Conservation (phyloP, 2,888 invertebrate genomes). For the Plagodis pulveraria region DNA sequence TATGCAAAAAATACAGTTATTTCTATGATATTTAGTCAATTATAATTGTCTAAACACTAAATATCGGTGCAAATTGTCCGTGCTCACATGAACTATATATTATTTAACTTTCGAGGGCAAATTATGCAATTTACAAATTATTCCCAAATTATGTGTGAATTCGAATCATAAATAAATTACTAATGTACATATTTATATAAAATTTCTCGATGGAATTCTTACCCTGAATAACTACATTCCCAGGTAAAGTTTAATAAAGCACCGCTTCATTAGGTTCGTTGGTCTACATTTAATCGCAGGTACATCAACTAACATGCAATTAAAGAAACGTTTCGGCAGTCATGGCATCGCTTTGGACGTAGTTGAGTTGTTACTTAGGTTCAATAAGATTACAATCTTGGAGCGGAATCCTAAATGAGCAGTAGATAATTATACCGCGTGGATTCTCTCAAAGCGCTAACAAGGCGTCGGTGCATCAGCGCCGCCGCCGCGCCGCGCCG, state of each 20-base stretch:
- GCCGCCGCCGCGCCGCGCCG: slow-evolving; percentile 46
- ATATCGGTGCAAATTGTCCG: too few relatives aligned
- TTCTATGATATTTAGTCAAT: too few relatives aligned
- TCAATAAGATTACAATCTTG: slow-evolving; percentile 37
- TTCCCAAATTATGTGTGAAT: neutral
- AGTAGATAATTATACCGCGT: slow-evolving; percentile 62
- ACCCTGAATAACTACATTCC: too few relatives aligned
- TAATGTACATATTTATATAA: too few relatives aligned
- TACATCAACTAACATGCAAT: slow-evolving; percentile 2
- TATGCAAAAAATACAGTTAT: too few relatives aligned
- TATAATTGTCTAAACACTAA: too few relatives aligned
- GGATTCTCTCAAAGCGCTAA: slow-evolving; percentile 57
- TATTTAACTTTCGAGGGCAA: too few relatives aligned
- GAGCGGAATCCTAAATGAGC: slow-evolving; percentile 57
- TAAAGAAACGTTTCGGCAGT: slow-evolving; percentile 3
- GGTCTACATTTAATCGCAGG: slow-evolving; percentile 1
- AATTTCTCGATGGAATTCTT: too few relatives aligned
- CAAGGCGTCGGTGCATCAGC: slow-evolving; percentile 47
- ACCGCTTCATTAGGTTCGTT: slow-evolving; percentile 2
- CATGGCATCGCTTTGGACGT: neutral
- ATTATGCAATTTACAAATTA: too few relatives aligned
- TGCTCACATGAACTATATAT: too few relatives aligned
- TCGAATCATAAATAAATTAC: neutral
- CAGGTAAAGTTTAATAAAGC: neutral
- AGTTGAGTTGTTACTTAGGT: slow-evolving; percentile 10